These are phyloP conservation scores for Antedon mediterranea DNA, from an alignment of 53 echinoderm and acorn worm species.

Conservation along the genomic window DNA sequence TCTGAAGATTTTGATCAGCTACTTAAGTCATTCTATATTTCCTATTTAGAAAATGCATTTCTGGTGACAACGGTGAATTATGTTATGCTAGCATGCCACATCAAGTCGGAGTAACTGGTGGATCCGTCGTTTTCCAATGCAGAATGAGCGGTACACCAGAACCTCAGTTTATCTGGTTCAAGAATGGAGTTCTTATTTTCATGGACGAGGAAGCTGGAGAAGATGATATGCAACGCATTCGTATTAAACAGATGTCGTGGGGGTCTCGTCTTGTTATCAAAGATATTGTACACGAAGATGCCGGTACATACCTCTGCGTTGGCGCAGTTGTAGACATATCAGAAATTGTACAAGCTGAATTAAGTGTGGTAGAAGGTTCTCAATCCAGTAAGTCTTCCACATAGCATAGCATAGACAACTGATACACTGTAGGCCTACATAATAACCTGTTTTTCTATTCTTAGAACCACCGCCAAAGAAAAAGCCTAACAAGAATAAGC, in stretches of 20 bases:
- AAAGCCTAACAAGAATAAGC: background rate
- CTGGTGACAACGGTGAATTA: background rate
- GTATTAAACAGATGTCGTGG: background rate
- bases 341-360: background rate
- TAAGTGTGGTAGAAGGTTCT: background rate
- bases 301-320: background rate
- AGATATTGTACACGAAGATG: background rate
- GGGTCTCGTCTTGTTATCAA: background rate
- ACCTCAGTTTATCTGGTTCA: background rate
- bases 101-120: background rate
- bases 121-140: background rate
- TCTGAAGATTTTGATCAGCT: too few relatives aligned
- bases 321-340: background rate
- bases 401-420: too few relatives aligned
- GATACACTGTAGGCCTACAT: too few relatives aligned
- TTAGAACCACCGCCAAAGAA: too few relatives aligned
- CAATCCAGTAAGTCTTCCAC: background rate
- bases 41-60: background rate
- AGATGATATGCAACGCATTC: background rate
- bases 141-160: background rate
- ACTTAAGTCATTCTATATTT: too few relatives aligned
- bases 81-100: background rate
- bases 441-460: too few relatives aligned
- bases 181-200: background rate
- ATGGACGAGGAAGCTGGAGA: background rate